Percentiles rank a stretch among this genome's conserved stretches.
Evolutionary conservation across 2,113 vertebrate species (phyloP).

Genomic region (Macroglossus sobrinus): DNA sequence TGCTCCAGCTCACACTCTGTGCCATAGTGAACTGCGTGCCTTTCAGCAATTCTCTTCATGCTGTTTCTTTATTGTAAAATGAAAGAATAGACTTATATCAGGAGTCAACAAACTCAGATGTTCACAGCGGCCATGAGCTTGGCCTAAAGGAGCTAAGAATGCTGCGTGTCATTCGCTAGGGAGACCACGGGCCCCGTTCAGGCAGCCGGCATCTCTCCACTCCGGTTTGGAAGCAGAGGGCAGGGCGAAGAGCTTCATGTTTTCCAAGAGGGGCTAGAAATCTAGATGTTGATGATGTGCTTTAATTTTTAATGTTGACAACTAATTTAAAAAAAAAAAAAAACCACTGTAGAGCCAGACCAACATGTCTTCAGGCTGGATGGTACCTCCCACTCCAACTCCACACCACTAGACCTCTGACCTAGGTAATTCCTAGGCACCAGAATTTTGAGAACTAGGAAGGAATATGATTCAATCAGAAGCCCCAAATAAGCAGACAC

Average conservation of each 20-base stretch:
- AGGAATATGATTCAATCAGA: not conserved
- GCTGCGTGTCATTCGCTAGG: not conserved
- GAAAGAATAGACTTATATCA: not conserved
- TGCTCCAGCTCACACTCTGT: not conserved
- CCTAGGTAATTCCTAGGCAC: not conserved
- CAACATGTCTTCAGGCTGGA: not conserved
- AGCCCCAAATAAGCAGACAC: not conserved
- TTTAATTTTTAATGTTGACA: not conserved
- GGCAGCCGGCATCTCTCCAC: too few species aligned
- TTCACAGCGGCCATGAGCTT: not conserved
- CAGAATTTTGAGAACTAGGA: not conserved
- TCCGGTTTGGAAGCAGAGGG: fast-evolving
- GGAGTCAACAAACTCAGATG: not conserved
- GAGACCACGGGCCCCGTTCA: not conserved
- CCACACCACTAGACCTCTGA: not conserved
- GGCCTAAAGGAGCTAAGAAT: not conserved
- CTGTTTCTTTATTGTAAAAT: not conserved
- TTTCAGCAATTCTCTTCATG: not conserved
- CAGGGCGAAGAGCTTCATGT: not conserved
- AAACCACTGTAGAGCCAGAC: not conserved
- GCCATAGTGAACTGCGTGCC: not conserved
- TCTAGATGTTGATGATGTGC: not conserved
- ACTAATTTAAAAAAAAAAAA: not conserved
- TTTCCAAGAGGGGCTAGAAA: not conserved
- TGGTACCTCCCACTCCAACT: fast-evolving